Conservation (phyloP, 2,888 invertebrate species). For the Andrena chrysosceles region DNA sequence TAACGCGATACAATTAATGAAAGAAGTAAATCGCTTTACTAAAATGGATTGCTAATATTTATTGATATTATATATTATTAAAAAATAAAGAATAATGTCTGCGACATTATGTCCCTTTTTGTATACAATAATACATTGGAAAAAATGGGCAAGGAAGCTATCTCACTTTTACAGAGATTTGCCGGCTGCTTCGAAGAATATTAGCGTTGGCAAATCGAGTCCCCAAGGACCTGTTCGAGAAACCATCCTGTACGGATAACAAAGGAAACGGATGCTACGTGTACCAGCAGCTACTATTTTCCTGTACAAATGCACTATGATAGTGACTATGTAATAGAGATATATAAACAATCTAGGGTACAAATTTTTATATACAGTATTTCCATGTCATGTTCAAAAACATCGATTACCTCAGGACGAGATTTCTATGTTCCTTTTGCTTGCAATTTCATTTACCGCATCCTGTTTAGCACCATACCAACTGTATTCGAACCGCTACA, state of each 20-base stretch:
- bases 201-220: conserved; percentile 13
- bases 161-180: conserved; percentile 11
- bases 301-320: conserved; percentile 43
- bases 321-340: conserved; percentile 33
- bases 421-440: conserved; percentile 18
- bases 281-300: conserved; percentile 29
- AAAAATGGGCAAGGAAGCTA: neutral
- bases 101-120: conserved; percentile 10
- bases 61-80: conserved; percentile 19
- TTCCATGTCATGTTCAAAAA: conserved; percentile 42
- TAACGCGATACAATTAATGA: neutral
- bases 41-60: conserved; percentile 20
- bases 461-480: conserved; percentile 41
- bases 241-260: conserved; percentile 28
- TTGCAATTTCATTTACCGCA: conserved; percentile 22
- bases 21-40: conserved; percentile 15
- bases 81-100: conserved; percentile 30
- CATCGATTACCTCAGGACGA: conserved; percentile 36
- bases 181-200: conserved; percentile 1
- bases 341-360: conserved; percentile 48
- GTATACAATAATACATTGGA: conserved; percentile 18
- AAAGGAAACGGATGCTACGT: neutral
- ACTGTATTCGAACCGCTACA: conserved; percentile 16
- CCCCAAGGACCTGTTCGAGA: neutral
- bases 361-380: conserved; percentile 45